Evolutionary conservation across 2,797 vertebrate species (phyloP), one percentile per base, ranked within the genome.

Genomic region (Varecia variegata): DNA sequence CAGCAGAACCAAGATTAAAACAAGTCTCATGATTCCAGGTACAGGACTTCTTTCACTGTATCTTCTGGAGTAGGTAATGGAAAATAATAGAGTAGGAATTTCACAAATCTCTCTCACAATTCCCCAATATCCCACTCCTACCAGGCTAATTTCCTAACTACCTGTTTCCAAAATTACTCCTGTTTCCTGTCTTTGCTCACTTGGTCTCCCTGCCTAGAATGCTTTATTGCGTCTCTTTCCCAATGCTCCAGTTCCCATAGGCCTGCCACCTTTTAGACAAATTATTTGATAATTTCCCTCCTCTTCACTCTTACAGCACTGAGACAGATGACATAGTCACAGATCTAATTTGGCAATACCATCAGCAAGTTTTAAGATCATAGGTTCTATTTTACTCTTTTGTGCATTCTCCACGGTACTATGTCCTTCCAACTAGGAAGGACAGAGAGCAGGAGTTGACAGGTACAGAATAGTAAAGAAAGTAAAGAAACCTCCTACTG

Each of bases 1-100:
- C n/a, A 89, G 40, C 45, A 85, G 38, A 88, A 83, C 32, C 83
- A 91, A 32, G 60, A 82, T 67, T 86, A 93, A 27, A 93, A 90
- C 32, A 88, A 83, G 23, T 45, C 60, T 83, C 32, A 62, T 47
- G 38, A 43, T 83, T 77, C 60, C 32, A 94, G 62, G 6, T 71
- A 82, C 21, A 91, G 62, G 60, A 81, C 4, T 20, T 95, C 84
- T 71, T 93, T 89, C 32, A 47, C 27, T 58, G 14, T 6, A 67
- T 81, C 74, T 85, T 90, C 67, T 90, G 23, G 35, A 30, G 35
- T 62, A 91, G 62, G 65, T 47, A 87, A 76, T 38, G 9, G 45
- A 71, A 96, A 83, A 90, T 21, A 94, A n/a, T 30, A 94, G 35
- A 82, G 76, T 76, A 67, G 67, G 18, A 76, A 90, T 50, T 5